Evolutionary conservation across 2,888 invertebrate genomes (phyloP), one percentile per base, ranked within the genome.

Genomic region (Buathra laborator): DNA sequence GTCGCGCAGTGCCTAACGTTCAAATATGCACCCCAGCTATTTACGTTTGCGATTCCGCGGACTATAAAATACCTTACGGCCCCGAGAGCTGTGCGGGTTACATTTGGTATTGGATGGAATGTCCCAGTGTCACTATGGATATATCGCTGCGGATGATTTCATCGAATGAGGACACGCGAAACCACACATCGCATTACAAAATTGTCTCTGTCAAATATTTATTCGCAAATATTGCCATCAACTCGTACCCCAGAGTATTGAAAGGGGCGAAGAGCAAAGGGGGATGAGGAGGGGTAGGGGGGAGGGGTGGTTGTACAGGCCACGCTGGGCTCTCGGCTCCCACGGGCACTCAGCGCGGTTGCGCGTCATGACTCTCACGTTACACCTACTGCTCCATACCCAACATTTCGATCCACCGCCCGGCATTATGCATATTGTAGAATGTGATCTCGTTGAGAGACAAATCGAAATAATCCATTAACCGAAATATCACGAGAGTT

Each of bases 161-260:
- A 16, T 51, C 46, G 66, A 19, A 83, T 84, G 82, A 88, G 89
- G 88, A 78, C 80, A 85, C 87, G 86, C 84, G 78, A 86, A 89
- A 90, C 90, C 91, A 67, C 78, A 87, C 89, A 89, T 88, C 88
- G 89, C 88, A 88, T 88, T 89, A 88, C 88, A 89, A 89, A 91
- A 90, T 87, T 88, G 89, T 89, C 90, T 86, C 87, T 86, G 90
- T 90, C 89, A 92, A 92, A 92, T 92, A 92, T 92, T 92, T 91
- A 91, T 89, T 89, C 84, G 86, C 87, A 89, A 90, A 91, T 86
- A 88, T 82, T 79, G 85, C 66, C 79, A 83, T 48, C 66, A 70
- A 37, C 53, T 70, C 75, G 53, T 71, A 59, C 64, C 59, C 19
- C 24, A 37, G 62, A 53, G 56, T 51, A 59, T 62, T 76, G 79